Base-by-base conservation (phyloP, 2,113 vertebrate species). In the Polyodon spathula region DNA sequence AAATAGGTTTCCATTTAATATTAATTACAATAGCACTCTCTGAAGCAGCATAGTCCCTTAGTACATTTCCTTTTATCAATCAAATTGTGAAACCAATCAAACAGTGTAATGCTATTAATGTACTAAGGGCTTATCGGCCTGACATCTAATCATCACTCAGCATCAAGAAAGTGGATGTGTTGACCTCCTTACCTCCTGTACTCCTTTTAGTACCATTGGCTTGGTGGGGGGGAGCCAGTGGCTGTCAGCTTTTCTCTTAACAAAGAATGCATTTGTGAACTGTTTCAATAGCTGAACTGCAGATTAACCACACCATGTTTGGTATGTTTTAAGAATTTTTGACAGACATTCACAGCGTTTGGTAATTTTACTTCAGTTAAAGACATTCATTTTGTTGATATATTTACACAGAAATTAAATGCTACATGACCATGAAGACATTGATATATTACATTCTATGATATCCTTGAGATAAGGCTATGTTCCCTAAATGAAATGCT, bases 31-130 rank as follows among this genome's bases (percentile, higher is more conserved):
- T 54, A 15, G 9, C 15, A 54, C 6, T 54, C 6, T 54, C 5
- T 15, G 16, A 54, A 37, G 15, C 17, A 8, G 6, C 2, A 54
- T 12, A 54, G 16, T 16, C 16, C 16, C 27, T 54, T 54, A 17
- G 53, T 17, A 8, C 15, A 54, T 54, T 54, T 37, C 15, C 1
- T 54, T 54, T 54, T 54, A 54, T 54, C 16, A 54, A 16, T 37
- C 53, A 54, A 54, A 54, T 8, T 37, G 27, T 12, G 16, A 54
- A 54, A 9, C 15, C 15, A 54, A 54, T 54, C 53, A 54, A 54
- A 54, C 8, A 37, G 15, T 54, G 53, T 27, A 37, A 54, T 54
- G 27, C 27, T 54, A 27, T 54, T 54, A 15, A 12, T 15, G 53
- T 54, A 8, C 27, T 54, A 54, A 37, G 15, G 53, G 16, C 9